Conservation (phyloP, 1,140 invertebrate genomes). For the Drosophila guanche region DNA sequence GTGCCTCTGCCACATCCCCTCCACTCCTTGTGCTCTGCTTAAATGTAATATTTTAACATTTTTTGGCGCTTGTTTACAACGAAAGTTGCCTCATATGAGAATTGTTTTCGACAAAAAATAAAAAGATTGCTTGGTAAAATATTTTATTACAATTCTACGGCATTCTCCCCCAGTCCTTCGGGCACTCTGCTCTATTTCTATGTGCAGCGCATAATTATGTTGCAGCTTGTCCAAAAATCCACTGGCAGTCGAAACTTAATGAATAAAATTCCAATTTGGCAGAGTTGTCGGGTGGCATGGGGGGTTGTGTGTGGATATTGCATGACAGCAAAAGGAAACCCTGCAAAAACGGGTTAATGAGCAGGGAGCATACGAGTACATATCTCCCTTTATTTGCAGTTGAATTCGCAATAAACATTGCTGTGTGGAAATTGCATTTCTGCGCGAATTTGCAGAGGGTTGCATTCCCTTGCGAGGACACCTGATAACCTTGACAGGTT, state of each 20-base stretch:
- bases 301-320: too few relatives aligned
- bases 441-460: conserved; percentile 13
- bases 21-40: background rate
- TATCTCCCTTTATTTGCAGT: conserved; percentile 13
- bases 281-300: background rate
- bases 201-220: conserved; percentile 44
- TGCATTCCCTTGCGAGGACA: conserved; percentile 8
- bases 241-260: conserved; percentile 26
- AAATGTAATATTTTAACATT: conserved; percentile 67
- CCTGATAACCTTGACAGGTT: conserved; percentile 8
- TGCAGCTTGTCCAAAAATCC: conserved; percentile 34
- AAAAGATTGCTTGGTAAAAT: conserved; percentile 57
- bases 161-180: background rate
- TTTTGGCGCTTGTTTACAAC: conserved; percentile 58
- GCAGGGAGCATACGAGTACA: background rate
- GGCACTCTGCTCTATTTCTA: conserved; percentile 16
- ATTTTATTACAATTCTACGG: conserved; percentile 66
- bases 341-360: conserved; percentile 10
- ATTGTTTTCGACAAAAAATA: conserved; percentile 45
- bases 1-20: background rate
- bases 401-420: conserved; percentile 20
- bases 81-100: conserved; percentile 57
- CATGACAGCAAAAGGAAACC: conserved; percentile 35
- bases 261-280: conserved; percentile 35
- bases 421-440: conserved; percentile 36